Base-by-base conservation (phyloP, 2,113 vertebrate genomes). In the Alethe castanea region DNA sequence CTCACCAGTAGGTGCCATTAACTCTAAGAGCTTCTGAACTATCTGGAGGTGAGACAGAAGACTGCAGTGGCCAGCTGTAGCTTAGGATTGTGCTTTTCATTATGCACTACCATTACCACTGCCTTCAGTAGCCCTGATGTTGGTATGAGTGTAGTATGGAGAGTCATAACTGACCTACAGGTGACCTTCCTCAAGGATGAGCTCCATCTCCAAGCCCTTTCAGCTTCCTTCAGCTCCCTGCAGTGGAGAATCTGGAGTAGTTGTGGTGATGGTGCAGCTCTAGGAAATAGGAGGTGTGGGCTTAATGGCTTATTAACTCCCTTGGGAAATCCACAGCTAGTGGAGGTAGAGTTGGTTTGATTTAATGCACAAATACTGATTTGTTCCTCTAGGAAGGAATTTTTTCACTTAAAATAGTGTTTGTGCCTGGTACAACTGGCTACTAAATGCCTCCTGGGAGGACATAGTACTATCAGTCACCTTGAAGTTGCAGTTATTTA, bases 401-500 rank as follows among this genome's bases (percentile, higher is more conserved):
- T 89, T 76, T 89, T 80, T 56, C 29, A 18, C 28, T 84, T 91
- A 26, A 86, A 86, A 42, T 57, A 40, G 16, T 73, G 5, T 54
- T 91, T 62, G 23, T 78, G 35, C 38, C 6, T 81, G 12, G 2
- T 78, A 38, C 50, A 52, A 15, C 20, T 38, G 44, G 20, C 53
- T 82, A 12, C 47, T 66, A 20, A 88, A 66, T 59, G 23, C 38
- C 29, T 73, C 19, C 13, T 69, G 26, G n/a, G 54, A 86, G 36
- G 25, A 28, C 1, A 1, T 10, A 15, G 20, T 84, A 26, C 42
- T 47, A 2, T 56, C 33, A 25, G 22, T 57, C 62, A 47, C 61
- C 53, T 85, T 60, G 18, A 94, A 79, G 31, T 60, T 94, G n/a
- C 5, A 8, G 53, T 72, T 87, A 54, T 38, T 92, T 89, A 73